Base-by-base conservation (phyloP, 2,113 vertebrate genomes). In the Pionites leucogaster region DNA sequence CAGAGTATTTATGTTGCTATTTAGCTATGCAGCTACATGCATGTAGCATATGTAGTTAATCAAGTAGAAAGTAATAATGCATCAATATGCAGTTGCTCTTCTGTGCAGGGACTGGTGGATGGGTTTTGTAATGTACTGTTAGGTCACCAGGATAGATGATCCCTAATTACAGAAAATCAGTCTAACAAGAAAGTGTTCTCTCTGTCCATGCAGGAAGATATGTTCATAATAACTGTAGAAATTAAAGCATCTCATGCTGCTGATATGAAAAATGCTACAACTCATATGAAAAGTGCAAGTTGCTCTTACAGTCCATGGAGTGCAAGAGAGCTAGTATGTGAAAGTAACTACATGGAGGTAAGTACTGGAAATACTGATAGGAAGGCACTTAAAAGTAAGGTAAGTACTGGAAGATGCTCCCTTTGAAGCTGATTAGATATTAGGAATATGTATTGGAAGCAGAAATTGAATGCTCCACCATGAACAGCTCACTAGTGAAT, bases 261-360 rank as follows among this genome's bases (percentile, higher is more conserved):
- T 62, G 94, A 90, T 39, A 94, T 94, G 93, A 83, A 25, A 27
- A 83, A 89, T 44, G 47, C 82, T 35, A 18, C 62, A 74, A 90
- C 27, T 74, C 49, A 92, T 17, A 41, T 94, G 71, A 94, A 92
- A 86, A 94, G 27, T 23, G 59, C 92, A 49, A 93, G 86, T 37
- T 98, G 98, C 31, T 60, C 4, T 14, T 96, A 91, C 6, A 50
- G 49, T 14, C 82, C 6, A 0, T 88, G 91, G 96, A 81, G 59
- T 59, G 72, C 57, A 0, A 95, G 98, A 33, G 96, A 98, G 60
- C 42, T 98, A 17, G 2, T 86, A 13, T 97, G 96, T 90, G 97
- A 96, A 88, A 94, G 33, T 24, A 96, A 96, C 63, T 98, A 95
- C 67, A 96, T 97, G 97, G 95, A 97, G 90, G 97, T 97, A 90